Evolutionary conservation across 1,140 invertebrate genomes (phyloP).

Genomic region (Lepidurus arcticus): DNA sequence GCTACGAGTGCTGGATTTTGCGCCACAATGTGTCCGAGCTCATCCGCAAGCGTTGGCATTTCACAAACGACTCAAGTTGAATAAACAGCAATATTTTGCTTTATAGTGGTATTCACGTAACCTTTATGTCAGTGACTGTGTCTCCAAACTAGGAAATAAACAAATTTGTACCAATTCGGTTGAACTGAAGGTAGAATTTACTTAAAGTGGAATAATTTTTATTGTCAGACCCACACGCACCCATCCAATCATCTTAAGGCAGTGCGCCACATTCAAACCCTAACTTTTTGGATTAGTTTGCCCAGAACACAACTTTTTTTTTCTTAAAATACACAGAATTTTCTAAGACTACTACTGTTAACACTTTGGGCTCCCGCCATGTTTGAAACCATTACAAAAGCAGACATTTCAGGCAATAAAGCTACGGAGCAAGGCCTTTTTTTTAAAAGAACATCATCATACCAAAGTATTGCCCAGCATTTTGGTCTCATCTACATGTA

Average conservation of each 20-base stretch:
- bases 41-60: conserved; percentile 78
- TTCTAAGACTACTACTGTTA: not conserved
- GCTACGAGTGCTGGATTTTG: conserved; percentile 81
- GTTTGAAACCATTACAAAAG: not conserved
- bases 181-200: not conserved
- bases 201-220: conserved; percentile 10
- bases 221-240: not conserved
- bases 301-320: not conserved
- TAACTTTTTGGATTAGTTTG: not conserved
- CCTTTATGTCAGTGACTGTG: not conserved
- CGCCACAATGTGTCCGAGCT: conserved; percentile 77
- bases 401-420: conserved; percentile 17
- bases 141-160: not conserved
- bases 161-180: not conserved
- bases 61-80: conserved; percentile 58
- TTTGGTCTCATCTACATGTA: not conserved
- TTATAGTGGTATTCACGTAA: not conserved
- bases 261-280: conserved; percentile 13
- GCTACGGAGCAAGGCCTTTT: not conserved
- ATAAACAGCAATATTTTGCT: conserved; percentile 11
- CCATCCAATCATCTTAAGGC: conserved; percentile 10
- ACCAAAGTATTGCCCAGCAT: not conserved
- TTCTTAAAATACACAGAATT: not conserved
- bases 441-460: not conserved
- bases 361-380: not conserved